Percentiles rank a stretch among this genome's conserved stretches.
These are phyloP conservation scores for Aphis craccivora DNA, from an alignment of 1,140 invertebrate species.

Conservation along the genomic window DNA sequence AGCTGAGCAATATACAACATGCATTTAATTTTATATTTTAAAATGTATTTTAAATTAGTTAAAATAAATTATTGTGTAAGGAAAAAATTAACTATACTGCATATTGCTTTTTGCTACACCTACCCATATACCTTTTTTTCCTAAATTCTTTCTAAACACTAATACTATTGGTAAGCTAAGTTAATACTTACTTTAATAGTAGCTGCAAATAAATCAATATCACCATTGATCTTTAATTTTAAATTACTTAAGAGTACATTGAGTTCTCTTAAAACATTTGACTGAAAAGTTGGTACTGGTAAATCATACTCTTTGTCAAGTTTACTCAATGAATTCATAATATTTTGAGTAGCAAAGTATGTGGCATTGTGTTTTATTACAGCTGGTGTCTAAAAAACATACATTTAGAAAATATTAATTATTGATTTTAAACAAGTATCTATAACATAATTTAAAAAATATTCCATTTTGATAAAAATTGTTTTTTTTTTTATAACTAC, in stretches of 20 bases:
- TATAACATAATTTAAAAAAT: not conserved
- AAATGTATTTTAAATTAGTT: no score
- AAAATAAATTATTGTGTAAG: no score
- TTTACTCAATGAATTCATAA: not conserved
- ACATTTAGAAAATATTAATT: not conserved
- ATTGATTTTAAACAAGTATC: not conserved
- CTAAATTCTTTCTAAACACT: not conserved
- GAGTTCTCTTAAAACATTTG: slow-evolving; percentile 36
- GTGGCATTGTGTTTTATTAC: not conserved
- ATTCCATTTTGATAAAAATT: not conserved
- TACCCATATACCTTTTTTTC: not conserved
- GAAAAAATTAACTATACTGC: no score
- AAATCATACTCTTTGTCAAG: slow-evolving; percentile 30
- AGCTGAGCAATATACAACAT: no score
- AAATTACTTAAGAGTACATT: slow-evolving; percentile 30
- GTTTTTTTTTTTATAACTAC: no score
- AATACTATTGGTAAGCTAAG: not conserved
- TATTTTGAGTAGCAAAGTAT: slow-evolving; percentile 17
- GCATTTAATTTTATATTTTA: no score
- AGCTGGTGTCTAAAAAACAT: not conserved
- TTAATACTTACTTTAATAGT: slow-evolving; percentile 31
- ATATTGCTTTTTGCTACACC: not conserved
- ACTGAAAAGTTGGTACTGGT: not conserved
- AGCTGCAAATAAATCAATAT: slow-evolving; percentile 30
- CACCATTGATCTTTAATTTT: slow-evolving; percentile 29